phyloP scores from a whole-genome alignment of 2,888 invertebrate genomes.

The Xanthia icteritia region DNA sequence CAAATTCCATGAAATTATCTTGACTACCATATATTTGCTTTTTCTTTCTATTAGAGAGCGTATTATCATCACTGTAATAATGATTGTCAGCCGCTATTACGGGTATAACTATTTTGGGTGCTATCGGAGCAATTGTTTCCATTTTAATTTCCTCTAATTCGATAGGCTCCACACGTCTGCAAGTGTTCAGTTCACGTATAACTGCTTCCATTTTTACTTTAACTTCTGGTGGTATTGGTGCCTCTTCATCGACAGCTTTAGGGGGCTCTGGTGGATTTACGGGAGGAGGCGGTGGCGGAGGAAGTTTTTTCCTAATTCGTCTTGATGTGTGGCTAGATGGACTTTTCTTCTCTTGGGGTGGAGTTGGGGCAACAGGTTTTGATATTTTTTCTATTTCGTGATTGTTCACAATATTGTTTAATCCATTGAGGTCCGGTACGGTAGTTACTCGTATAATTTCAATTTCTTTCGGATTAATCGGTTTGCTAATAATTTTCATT shows the following conservation, averaged over 20 bases:
- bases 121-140: constrained; percentile 76
- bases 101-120: constrained; percentile 87
- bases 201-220: constrained; percentile 92
- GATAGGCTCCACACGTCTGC: constrained; percentile 81
- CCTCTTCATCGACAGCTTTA: constrained; percentile 74
- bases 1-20: constrained; percentile 79
- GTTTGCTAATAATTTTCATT: constrained; percentile 58
- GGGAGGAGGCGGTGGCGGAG: constrained; percentile 87
- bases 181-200: constrained; percentile 89
- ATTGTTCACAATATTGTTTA: constrained; percentile 46
- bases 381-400: constrained; percentile 40
- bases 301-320: constrained; percentile 83
- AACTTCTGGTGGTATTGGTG: constrained; percentile 87
- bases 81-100: constrained; percentile 85
- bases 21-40: constrained; percentile 72
- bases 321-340: constrained; percentile 81
- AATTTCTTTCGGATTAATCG: constrained; percentile 60
- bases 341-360: constrained; percentile 76
- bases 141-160: constrained; percentile 77
- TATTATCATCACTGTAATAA: constrained; percentile 83
- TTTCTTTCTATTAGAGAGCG: constrained; percentile 73
- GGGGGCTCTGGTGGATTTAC: constrained; percentile 64
- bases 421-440: constrained; percentile 54
- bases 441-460: constrained; percentile 60
- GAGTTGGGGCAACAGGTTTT: constrained; percentile 56